phyloP scores from a whole-genome alignment of 2,113 vertebrate species.

The Pachyramphus minor region DNA sequence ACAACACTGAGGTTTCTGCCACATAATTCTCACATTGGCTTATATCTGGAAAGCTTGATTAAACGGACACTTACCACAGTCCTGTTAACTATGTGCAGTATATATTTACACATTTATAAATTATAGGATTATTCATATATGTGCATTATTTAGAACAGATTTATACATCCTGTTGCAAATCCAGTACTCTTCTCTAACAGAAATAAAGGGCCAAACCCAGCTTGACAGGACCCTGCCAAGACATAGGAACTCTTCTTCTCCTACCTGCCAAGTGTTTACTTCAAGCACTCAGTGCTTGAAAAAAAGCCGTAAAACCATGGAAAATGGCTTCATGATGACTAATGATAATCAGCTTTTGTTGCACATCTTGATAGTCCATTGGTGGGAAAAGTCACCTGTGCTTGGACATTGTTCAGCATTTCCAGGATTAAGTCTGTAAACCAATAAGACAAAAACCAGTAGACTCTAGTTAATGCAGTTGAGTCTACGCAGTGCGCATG shows the following conservation, averaged over 20 bases:
- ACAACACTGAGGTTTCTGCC: not conserved
- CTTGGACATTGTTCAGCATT: not conserved
- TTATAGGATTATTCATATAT: not conserved
- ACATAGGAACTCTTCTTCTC: not conserved
- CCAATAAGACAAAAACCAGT: not conserved
- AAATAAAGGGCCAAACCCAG: not conserved
- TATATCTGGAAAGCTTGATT: not conserved
- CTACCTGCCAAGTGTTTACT: not conserved
- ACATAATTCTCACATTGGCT: not conserved
- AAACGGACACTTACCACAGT: not conserved
- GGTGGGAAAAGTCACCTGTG: not conserved
- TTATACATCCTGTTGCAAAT: not conserved
- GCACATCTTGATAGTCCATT: not conserved
- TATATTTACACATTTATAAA: not conserved
- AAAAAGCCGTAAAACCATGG: not conserved
- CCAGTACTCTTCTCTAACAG: not conserved
- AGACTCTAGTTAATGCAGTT: not conserved
- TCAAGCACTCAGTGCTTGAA: not conserved
- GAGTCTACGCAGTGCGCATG: rapidly evolving
- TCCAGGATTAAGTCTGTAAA: not conserved
- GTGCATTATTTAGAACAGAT: not conserved
- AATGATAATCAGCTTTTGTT: not conserved
- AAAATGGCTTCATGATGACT: not conserved
- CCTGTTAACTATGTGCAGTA: not conserved
- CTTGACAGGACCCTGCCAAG: not conserved